A percentile compares a stretch with the other conserved stretches of the same genome.
These are phyloP conservation scores for Diplogasteroides magnus DNA, from an alignment of 1,140 invertebrate genomes.

Conservation along the genomic window DNA sequence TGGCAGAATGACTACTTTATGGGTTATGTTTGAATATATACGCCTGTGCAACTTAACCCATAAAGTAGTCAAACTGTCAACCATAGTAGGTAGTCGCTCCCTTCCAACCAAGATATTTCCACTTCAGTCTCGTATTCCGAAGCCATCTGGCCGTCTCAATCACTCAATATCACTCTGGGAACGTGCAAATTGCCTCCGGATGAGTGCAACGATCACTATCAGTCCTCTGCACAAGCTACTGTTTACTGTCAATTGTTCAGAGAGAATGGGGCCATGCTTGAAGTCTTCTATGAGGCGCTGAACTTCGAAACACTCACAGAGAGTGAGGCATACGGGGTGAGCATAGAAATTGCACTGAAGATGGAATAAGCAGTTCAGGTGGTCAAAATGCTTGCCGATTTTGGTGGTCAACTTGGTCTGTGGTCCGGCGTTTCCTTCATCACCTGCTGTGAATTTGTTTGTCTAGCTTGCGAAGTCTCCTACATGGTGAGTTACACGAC, in stretches of 20 bases:
- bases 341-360: not conserved
- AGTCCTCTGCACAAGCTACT: too few species aligned
- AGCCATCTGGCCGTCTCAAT: slow-evolving; percentile 47
- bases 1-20: not conserved
- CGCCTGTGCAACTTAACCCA: too few species aligned
- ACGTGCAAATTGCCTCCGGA: slow-evolving; percentile 34
- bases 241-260: slow-evolving; percentile 13
- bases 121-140: slow-evolving; percentile 43
- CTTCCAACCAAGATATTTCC: slow-evolving; percentile 41
- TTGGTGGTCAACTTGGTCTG: slow-evolving; percentile 39
- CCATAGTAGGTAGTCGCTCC: too few species aligned
- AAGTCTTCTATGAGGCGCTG: slow-evolving; percentile 46
- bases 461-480: slow-evolving; percentile 36
- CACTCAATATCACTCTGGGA: slow-evolving; percentile 42
- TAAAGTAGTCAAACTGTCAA: too few species aligned
- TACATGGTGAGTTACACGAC: slow-evolving; percentile 35
- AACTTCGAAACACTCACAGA: slow-evolving; percentile 46
- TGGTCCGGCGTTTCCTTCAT: slow-evolving; percentile 41
- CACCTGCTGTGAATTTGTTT: slow-evolving; percentile 44
- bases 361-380: slow-evolving; percentile 25
- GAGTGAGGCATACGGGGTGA: slow-evolving; percentile 45
- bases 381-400: slow-evolving; percentile 49
- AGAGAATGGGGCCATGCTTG: slow-evolving; percentile 47
- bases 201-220: slow-evolving; percentile 41
- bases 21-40: too few species aligned